Conservation (phyloP, 2,797 vertebrate genomes). For the Tenualosa thibaudeaui region DNA sequence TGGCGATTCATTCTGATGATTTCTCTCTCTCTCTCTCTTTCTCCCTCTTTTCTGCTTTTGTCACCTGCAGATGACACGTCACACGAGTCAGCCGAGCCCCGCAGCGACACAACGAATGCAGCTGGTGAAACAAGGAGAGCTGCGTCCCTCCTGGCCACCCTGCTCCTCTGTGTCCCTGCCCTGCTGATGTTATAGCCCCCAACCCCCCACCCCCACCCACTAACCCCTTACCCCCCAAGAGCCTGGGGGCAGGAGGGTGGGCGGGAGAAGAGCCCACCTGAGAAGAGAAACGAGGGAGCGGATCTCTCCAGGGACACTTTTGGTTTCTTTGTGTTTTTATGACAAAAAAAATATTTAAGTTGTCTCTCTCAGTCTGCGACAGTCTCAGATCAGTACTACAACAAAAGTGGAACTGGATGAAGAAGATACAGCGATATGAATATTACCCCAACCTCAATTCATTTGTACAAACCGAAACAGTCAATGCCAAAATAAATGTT, state of each 20-base stretch:
- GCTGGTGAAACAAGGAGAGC: slow-evolving; percentile 81
- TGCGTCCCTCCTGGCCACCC: slow-evolving; percentile 80
- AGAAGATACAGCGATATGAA: slow-evolving; percentile 69
- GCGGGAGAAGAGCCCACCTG: slow-evolving; percentile 5
- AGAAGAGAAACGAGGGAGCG: slow-evolving; percentile 58
- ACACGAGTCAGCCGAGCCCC: slow-evolving; percentile 96
- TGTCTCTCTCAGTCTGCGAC: slow-evolving; percentile 75
- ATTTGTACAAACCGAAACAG: background rate
- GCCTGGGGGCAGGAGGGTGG: slow-evolving; percentile 11
- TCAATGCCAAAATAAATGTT: background rate
- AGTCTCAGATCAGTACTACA: slow-evolving; percentile 65
- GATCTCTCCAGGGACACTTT: slow-evolving; percentile 82
- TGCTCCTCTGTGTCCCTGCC: slow-evolving; percentile 86
- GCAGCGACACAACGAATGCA: slow-evolving; percentile 86
- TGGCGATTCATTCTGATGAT: background rate
- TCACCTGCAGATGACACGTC: slow-evolving; percentile 88
- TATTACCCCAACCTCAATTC: background rate
- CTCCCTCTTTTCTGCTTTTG: slow-evolving; percentile 9
- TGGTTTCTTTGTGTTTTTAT: slow-evolving; percentile 75
- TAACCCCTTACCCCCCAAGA: background rate
- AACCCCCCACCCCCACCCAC: slow-evolving; percentile 68
- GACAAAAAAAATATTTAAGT: slow-evolving; percentile 81
- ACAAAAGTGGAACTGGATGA: slow-evolving; percentile 78
- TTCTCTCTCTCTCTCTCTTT: background rate
- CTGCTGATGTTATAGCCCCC: slow-evolving; percentile 95